phyloP scores from a whole-genome alignment of 2,797 vertebrate species.

The Pachyuromys duprasi region DNA sequence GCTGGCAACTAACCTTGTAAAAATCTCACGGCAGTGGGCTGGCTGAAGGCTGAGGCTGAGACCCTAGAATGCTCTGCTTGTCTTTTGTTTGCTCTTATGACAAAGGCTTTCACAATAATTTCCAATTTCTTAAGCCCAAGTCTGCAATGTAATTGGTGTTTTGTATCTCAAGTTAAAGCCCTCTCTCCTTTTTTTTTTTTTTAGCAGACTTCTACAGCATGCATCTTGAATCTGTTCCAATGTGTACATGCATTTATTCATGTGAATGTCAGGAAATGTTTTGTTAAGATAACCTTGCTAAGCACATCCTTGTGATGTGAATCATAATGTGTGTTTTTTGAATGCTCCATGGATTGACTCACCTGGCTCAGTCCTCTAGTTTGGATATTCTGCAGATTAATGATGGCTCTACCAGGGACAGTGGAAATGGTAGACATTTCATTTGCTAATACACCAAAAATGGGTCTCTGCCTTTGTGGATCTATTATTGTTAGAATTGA shows the following conservation, averaged over 20 bases:
- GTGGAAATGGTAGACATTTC: background rate
- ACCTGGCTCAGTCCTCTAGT: background rate
- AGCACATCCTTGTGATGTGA: slow-evolving; percentile 9
- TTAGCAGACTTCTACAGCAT: slow-evolving; percentile 53
- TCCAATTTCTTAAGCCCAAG: slow-evolving; percentile 42
- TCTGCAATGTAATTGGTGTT: slow-evolving; percentile 70
- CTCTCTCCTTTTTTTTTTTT: slow-evolving; percentile 30
- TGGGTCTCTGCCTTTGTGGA: background rate
- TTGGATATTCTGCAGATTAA: background rate
- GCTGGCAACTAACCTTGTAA: slow-evolving; percentile 42
- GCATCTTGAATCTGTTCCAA: slow-evolving; percentile 42
- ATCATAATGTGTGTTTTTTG: slow-evolving; percentile 47
- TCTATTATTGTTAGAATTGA: background rate
- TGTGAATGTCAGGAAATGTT: slow-evolving; percentile 27
- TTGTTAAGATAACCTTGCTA: slow-evolving; percentile 48
- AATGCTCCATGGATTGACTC: background rate
- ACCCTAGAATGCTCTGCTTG: background rate
- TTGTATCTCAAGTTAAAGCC: slow-evolving; percentile 73
- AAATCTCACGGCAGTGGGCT: background rate
- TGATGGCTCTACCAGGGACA: background rate
- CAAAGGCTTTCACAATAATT: slow-evolving; percentile 68
- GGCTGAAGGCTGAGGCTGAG: slow-evolving; percentile 44
- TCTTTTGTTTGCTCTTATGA: slow-evolving; percentile 65
- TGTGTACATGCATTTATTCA: slow-evolving; percentile 71
- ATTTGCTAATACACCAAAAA: background rate